Evolutionary conservation across 2,797 vertebrate genomes (phyloP).

Genomic region (Sciurus carolinensis): DNA sequence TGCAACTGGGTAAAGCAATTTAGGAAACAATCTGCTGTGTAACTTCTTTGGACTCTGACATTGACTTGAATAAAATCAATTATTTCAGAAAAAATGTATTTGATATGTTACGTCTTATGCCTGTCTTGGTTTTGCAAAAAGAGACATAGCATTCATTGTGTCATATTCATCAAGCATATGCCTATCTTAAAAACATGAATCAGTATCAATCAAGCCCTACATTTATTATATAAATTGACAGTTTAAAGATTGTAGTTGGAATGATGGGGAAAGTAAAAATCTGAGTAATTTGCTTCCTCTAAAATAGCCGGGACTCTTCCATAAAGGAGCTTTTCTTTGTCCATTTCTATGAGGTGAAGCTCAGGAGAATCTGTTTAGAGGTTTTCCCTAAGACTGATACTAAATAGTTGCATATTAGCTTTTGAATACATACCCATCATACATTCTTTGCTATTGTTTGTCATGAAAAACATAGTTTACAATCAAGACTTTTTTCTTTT

Average conservation of each 20-base stretch:
- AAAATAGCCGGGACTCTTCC: background rate
- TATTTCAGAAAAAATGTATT: slow-evolving; percentile 15
- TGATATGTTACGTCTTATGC: slow-evolving; percentile 49
- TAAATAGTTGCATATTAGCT: background rate
- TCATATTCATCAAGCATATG: slow-evolving; percentile 42
- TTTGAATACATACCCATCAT: background rate
- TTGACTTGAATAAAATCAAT: slow-evolving; percentile 51
- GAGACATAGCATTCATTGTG: background rate
- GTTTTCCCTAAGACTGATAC: background rate
- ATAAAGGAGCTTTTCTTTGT: background rate
- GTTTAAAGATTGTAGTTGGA: background rate
- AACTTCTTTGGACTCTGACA: slow-evolving; percentile 52
- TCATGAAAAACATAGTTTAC: background rate
- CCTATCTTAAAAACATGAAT: slow-evolving; percentile 5
- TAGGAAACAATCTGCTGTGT: slow-evolving; percentile 18
- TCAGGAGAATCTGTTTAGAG: background rate
- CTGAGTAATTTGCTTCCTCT: background rate
- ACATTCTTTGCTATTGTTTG: background rate
- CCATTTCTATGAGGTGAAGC: background rate
- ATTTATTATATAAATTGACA: slow-evolving; percentile 60
- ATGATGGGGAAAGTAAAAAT: background rate
- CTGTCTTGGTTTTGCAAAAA: slow-evolving; percentile 52
- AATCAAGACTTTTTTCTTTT: background rate
- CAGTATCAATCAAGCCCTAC: background rate
- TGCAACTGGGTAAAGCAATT: slow-evolving; percentile 25